These are phyloP conservation scores for Pampusana beccarii DNA, from an alignment of 2,113 vertebrate genomes.

Conservation along the genomic window DNA sequence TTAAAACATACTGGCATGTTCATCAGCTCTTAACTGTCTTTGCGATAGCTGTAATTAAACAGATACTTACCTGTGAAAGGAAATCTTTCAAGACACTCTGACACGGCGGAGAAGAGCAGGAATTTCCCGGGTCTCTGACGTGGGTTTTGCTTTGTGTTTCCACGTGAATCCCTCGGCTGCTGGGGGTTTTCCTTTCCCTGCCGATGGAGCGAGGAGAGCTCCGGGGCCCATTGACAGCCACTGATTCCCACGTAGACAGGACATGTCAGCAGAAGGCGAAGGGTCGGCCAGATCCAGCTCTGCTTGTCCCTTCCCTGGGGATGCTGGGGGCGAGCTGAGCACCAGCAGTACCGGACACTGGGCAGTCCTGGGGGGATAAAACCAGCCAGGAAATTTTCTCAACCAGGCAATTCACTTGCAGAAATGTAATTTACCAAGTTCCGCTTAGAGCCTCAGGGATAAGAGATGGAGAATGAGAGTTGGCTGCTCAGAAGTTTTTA, in stretches of 20 bases:
- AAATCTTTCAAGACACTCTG: slow-evolving; percentile 21
- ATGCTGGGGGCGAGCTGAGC: neutral
- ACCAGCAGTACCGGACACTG: neutral
- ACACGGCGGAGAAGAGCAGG: neutral
- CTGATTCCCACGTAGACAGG: neutral
- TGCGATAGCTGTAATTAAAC: slow-evolving; percentile 62
- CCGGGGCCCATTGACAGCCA: rapidly evolving
- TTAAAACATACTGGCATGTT: slow-evolving; percentile 50
- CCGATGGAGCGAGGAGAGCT: neutral
- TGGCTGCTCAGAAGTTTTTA: neutral
- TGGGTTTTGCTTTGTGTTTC: neutral
- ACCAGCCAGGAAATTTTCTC: neutral
- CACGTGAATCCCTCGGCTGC: neutral
- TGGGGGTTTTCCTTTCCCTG: neutral
- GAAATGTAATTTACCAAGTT: neutral
- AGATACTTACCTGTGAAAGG: slow-evolving; percentile 5
- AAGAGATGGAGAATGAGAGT: neutral
- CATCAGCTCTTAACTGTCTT: slow-evolving; percentile 57
- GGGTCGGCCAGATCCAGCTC: neutral
- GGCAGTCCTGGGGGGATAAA: neutral
- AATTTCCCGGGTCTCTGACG: neutral
- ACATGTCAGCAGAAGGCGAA: neutral
- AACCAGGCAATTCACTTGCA: neutral
- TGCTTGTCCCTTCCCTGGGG: neutral
- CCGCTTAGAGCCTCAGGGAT: neutral